Conservation (phyloP, 1,140 invertebrate genomes). For the Hyphantria cunea region DNA sequence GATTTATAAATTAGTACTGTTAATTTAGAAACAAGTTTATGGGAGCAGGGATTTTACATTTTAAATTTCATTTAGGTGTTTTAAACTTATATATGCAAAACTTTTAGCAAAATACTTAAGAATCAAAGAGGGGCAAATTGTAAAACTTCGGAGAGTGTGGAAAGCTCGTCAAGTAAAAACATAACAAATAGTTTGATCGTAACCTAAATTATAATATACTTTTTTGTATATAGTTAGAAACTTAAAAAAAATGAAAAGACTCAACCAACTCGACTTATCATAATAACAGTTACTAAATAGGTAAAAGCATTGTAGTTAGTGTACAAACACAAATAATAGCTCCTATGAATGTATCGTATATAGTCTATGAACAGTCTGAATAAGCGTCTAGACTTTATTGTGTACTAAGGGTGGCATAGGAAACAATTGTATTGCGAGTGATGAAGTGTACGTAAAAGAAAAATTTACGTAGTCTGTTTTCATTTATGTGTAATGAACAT, state of each 20-base stretch:
- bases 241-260: background rate
- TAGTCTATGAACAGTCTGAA: constrained; percentile 4
- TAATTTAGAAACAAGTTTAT: too few species aligned
- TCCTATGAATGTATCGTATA: background rate
- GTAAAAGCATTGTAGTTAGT: background rate
- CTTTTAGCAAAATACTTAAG: too few species aligned
- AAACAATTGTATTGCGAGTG: constrained; percentile 16
- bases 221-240: background rate
- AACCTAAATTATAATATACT: background rate
- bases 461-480: constrained; percentile 4
- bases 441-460: constrained; percentile 23
- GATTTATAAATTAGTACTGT: too few species aligned
- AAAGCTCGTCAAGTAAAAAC: too few species aligned
- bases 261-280: background rate
- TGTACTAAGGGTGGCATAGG: constrained; percentile 16
- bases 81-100: too few species aligned
- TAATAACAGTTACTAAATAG: background rate
- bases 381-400: constrained; percentile 51
- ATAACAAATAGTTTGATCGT: background rate
- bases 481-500: background rate
- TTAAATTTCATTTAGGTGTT: too few species aligned
- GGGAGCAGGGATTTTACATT: too few species aligned
- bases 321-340: background rate
- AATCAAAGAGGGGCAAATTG: too few species aligned
- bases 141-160: too few species aligned